These are phyloP conservation scores for Micropoecilia bifurca DNA, from an alignment of 2,797 vertebrate genomes.

Conservation along the genomic window DNA sequence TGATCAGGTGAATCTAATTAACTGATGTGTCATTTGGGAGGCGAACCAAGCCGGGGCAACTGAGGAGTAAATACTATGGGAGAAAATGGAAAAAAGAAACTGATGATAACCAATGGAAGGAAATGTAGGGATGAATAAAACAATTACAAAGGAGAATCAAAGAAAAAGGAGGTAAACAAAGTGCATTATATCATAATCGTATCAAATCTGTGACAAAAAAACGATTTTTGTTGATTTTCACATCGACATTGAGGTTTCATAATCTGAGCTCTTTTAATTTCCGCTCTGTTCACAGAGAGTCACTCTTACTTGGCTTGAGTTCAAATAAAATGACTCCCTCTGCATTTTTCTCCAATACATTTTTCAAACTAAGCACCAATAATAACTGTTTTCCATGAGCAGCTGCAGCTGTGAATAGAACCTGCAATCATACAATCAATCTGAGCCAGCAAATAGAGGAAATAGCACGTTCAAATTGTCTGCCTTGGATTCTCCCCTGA, in stretches of 20 bases:
- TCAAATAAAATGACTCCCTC: slow-evolving; percentile 24
- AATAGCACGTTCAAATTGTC: slow-evolving; percentile 8
- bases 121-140: neutral
- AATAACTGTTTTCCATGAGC: slow-evolving; percentile 35
- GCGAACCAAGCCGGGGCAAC: neutral
- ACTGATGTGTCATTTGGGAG: neutral
- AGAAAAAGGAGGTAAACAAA: neutral
- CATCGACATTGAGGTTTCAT: neutral
- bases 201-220: neutral
- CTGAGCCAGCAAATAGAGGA: slow-evolving; percentile 18
- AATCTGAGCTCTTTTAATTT: slow-evolving; percentile 13
- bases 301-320: neutral
- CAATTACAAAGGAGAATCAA: neutral
- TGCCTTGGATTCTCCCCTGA: neutral
- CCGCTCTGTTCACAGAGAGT: neutral
- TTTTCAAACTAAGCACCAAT: slow-evolving; percentile 21
- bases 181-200: neutral
- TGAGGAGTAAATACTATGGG: neutral
- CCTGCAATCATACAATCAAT: slow-evolving; percentile 54
- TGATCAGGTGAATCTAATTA: neutral
- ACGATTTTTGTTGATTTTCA: neutral
- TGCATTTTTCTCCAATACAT: neutral
- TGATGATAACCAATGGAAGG: neutral
- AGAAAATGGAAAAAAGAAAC: neutral
- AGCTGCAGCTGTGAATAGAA: slow-evolving; percentile 53